Base-by-base conservation (phyloP, 2,888 invertebrate genomes). In the Latheticus oryzae region DNA sequence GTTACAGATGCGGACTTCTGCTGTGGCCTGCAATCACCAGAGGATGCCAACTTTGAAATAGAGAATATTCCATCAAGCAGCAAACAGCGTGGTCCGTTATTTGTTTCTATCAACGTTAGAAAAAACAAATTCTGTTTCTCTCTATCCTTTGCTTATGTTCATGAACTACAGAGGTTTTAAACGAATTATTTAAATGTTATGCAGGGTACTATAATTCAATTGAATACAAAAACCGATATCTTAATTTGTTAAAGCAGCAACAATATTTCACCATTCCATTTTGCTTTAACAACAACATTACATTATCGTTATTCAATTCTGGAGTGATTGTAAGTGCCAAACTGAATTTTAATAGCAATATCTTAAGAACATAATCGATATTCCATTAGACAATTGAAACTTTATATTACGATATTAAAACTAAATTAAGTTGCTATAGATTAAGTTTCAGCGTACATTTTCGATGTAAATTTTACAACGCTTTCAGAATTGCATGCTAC, bases 1-100 rank as follows among this genome's bases (percentile, higher is more conserved):
- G 84, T 88, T 90, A 80, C 90, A 91, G 91, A 91, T 91, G 89
- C 90, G 80, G 90, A 90, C 84, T 90, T 91, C 85, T 91, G 91
- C 87, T 91, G 91, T 84, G 91, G 90, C 80, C 85, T 91, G 81
- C 87, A 86, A 76, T 86, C 89, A 76, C 91, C 90, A 76, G 88
- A 87, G 82, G 89, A 89, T 80, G 84, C 85, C 80, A 85, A 85
- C 76, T 81, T 83, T 79, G 83, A 84, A 81, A 78, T 79, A 70
- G 82, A 84, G 81, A 80, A 81, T 73, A 82, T 82, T 65, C 70
- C 67, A 38, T 81, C 83, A 61, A 82, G 82, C 72, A 82, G 82
- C 80, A 83, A 83, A 81, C 69, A 69, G 73, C 84, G 84, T 76
- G 85, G 85, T 84, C 84, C 82, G 84, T 84, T 72, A 57, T 62